Evolutionary conservation across 2,888 invertebrate genomes (phyloP).

Genomic region (Ectobius pallidus): DNA sequence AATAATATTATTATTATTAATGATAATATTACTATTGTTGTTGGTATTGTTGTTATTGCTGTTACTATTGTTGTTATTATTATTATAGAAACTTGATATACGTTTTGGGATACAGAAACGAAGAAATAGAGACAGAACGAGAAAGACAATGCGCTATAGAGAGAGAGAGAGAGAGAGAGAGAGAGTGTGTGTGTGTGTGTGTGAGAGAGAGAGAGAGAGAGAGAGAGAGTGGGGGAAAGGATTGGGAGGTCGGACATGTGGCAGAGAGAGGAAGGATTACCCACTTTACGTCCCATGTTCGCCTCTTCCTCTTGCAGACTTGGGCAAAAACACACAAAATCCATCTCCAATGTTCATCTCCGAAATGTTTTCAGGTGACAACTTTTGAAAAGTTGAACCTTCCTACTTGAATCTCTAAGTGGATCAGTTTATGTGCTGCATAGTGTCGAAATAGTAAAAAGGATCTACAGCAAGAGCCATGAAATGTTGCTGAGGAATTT

Average conservation of each 20-base stretch:
- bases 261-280: neutral
- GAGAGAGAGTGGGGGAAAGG: no score
- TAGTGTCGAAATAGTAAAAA: neutral
- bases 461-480: neutral
- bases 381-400: neutral
- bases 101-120: no score
- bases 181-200: no score
- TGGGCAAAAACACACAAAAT: slow-evolving; percentile 4
- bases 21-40: no score
- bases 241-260: neutral
- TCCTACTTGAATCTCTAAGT: neutral
- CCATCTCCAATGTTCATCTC: neutral
- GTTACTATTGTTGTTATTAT: no score
- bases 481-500: neutral
- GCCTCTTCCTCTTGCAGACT: neutral
- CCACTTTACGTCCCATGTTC: neutral
- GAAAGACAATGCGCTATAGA: no score
- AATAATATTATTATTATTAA: no score
- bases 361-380: neutral
- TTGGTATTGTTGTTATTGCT: no score
- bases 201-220: no score
- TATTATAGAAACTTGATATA: no score
- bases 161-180: no score
- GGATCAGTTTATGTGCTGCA: neutral
- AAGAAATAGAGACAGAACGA: no score